Evolutionary conservation across 2,888 invertebrate species (phyloP), one percentile per base, ranked within the genome.

Genomic region (Tetheella fluctuosa): DNA sequence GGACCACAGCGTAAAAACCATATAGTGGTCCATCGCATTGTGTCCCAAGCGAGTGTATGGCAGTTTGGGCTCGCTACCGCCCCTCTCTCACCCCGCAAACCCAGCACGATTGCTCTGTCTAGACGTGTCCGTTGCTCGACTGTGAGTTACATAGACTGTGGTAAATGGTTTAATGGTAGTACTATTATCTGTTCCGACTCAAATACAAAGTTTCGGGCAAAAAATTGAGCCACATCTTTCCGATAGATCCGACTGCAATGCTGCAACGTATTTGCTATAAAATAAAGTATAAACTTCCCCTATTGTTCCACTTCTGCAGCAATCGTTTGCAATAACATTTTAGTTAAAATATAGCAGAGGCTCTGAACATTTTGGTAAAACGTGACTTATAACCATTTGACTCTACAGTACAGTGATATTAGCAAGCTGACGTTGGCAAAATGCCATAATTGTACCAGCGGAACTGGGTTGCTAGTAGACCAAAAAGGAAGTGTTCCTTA

Each of bases 401-500:
- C 74, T 81, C 74, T 74, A 77, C 73, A 71, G 72, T 74, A 77
- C 73, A 71, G 72, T 72, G 80, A 81, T 86, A 84, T 85, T 87
- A 85, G 80, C 82, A 80, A 79, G 83, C 79, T 84, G 80, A 74
- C 75, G 80, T 76, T 90, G 90, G 91, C 90, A 79, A 71, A 63
- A 67, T 73, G 90, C 90, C 90, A 90, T 88, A 87, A 88, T 84
- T 79, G 85, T 80, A 74, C 71, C 73, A 77, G 73, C 76, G 79
- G 77, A 79, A 74, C 79, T 82, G 80, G 81, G 79, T 78, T 80
- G 79, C 79, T 70, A 67, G 76, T 68, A 72, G 64, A 77, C 76
- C 77, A 70, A 66, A 79, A 77, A 86, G 86, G 86, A 86, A 86
- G 80, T 80, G 76, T 77, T 84, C 73, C 76, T 76, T 85, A 79